Conservation (phyloP, 2,797 vertebrate species). For the Megaceryle alcyon region DNA sequence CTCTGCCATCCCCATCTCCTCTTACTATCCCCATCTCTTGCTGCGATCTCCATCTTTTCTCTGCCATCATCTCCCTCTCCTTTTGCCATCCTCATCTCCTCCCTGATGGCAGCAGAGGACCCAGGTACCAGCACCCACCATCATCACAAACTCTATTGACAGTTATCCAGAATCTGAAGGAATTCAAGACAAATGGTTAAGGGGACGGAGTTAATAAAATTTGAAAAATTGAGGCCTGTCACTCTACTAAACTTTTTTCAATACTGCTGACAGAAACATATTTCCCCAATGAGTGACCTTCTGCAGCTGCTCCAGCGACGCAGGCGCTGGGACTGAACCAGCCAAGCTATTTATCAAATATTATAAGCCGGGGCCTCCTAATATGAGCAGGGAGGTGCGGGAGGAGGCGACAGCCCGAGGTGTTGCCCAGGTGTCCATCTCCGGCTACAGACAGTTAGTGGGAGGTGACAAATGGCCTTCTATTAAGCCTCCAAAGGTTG, state of each 20-base stretch:
- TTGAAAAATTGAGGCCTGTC: slow-evolving; percentile 87
- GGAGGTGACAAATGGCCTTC: slow-evolving; percentile 86
- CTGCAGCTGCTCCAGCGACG: slow-evolving; percentile 76
- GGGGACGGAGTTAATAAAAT: slow-evolving; percentile 86
- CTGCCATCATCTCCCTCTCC: not conserved
- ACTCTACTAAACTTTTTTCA: slow-evolving; percentile 85
- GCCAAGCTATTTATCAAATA: slow-evolving; percentile 80
- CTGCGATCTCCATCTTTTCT: not conserved
- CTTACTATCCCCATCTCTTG: not conserved
- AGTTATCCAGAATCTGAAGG: slow-evolving; percentile 76
- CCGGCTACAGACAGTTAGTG: slow-evolving; percentile 77
- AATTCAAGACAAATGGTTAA: slow-evolving; percentile 83
- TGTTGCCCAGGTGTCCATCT: slow-evolving; percentile 80
- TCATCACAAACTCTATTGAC: slow-evolving; percentile 68
- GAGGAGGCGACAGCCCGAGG: slow-evolving; percentile 76
- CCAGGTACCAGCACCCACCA: not conserved
- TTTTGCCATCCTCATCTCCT: not conserved
- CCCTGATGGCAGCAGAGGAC: not conserved
- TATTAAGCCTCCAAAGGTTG: slow-evolving; percentile 77
- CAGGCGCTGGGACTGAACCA: slow-evolving; percentile 42
- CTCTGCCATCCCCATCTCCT: not conserved
- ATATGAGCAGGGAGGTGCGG: slow-evolving; percentile 19
- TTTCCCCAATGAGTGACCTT: slow-evolving; percentile 90
- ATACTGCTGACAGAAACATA: slow-evolving; percentile 85
- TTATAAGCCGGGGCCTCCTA: slow-evolving; percentile 75